Evolutionary conservation across 64 coral and sea anemone genomes (phyloP).

Genomic region (Astreopora myriophthalma): DNA sequence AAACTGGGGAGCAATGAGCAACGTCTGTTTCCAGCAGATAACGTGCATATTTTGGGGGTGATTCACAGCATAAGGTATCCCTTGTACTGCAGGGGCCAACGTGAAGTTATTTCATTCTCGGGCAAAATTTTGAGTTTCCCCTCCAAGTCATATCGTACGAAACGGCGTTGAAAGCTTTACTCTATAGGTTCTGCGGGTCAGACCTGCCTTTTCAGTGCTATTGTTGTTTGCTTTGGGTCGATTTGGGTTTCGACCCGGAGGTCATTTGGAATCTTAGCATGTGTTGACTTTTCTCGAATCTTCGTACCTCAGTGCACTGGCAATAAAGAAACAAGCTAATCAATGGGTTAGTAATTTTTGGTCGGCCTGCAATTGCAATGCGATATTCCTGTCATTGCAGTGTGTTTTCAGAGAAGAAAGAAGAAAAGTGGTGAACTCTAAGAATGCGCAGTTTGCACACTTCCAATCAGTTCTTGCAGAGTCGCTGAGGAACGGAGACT

Average conservation of each 20-base stretch:
- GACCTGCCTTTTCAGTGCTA: neutral
- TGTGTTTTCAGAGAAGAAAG: too few relatives aligned
- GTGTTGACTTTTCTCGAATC: neutral
- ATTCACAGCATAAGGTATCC: neutral
- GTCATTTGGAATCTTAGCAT: neutral
- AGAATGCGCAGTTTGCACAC: neutral
- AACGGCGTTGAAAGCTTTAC: neutral
- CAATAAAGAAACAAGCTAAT: too few relatives aligned
- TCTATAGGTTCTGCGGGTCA: conserved; percentile 20
- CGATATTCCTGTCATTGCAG: too few relatives aligned
- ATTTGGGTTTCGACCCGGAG: neutral
- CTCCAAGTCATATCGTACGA: neutral
- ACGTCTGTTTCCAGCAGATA: neutral
- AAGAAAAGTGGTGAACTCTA: too few relatives aligned
- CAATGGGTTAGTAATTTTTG: too few relatives aligned
- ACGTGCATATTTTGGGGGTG: neutral
- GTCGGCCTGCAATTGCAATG: too few relatives aligned
- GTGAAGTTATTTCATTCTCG: too few relatives aligned
- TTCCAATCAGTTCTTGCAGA: too few relatives aligned
- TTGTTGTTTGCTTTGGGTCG: neutral
- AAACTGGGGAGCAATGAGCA: too few relatives aligned
- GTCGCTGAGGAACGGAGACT: neutral
- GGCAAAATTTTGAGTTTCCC: neutral
- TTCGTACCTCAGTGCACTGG: too few relatives aligned
- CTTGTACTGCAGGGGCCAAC: too few relatives aligned